Percentiles rank a stretch among this genome's conserved stretches.
phyloP scores from a whole-genome alignment of 2,888 invertebrate species.

The Microctonus hyperodae region DNA sequence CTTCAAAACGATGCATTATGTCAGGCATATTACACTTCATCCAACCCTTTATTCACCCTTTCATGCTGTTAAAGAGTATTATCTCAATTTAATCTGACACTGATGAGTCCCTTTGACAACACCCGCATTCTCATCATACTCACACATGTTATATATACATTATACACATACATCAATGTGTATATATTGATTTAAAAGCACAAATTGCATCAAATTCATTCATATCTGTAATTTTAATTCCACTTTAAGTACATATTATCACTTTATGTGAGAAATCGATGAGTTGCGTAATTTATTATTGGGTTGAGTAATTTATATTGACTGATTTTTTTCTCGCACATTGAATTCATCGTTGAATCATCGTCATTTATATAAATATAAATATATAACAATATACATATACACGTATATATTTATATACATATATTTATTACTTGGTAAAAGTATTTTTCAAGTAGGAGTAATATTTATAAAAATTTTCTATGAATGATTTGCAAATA shows the following conservation, averaged over 20 bases:
- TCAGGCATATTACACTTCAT: conserved; percentile 26
- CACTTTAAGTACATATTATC: background rate
- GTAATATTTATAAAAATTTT: conserved; percentile 26
- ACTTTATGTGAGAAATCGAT: background rate
- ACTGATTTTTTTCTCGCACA: conserved; percentile 33
- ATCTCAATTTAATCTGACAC: conserved; percentile 20
- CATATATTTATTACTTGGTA: background rate
- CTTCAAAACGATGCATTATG: conserved; percentile 16
- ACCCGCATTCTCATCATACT: conserved; percentile 7
- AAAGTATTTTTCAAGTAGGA: conserved; percentile 18
- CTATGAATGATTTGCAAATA: conserved; percentile 9
- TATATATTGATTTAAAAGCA: background rate
- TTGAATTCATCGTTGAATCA: conserved; percentile 27
- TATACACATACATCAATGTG: background rate
- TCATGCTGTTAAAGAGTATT: background rate
- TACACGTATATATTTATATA: too few relatives aligned
- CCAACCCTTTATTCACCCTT: conserved; percentile 11
- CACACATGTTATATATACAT: conserved; percentile 8
- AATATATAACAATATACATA: too few relatives aligned
- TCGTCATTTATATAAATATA: conserved; percentile 9
- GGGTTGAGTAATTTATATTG: conserved; percentile 18
- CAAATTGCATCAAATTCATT: background rate
- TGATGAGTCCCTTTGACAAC: conserved; percentile 2
- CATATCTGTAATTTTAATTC: background rate
- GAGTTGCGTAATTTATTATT: conserved; percentile 18